These are phyloP conservation scores for Oryzias melastigma DNA, from an alignment of 2,113 vertebrate species.

Conservation along the genomic window DNA sequence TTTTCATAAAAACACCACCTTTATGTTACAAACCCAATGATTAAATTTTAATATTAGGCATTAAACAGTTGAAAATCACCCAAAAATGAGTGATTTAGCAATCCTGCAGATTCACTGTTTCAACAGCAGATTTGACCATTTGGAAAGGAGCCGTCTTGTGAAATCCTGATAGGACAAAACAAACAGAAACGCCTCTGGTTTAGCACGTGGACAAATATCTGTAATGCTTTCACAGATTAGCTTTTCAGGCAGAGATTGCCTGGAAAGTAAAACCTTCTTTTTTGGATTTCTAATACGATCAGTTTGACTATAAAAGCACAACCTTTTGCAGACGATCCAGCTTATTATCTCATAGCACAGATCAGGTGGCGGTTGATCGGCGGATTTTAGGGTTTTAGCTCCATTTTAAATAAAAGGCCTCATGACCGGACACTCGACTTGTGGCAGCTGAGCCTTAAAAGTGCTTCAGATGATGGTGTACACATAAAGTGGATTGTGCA, in stretches of 20 bases:
- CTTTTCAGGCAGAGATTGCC: not conserved
- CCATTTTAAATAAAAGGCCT: constrained; percentile 15
- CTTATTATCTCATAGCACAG: not conserved
- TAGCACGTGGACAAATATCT: not conserved
- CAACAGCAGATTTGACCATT: constrained; percentile 5
- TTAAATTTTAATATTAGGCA: not conserved
- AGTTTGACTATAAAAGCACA: not conserved
- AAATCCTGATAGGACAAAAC: not conserved
- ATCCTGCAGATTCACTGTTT: constrained; percentile 1
- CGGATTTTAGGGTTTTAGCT: constrained; percentile 9
- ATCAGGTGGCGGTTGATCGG: not conserved
- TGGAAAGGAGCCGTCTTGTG: not conserved
- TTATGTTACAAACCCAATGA: not conserved
- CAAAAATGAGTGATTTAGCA: not conserved
- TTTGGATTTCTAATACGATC: not conserved
- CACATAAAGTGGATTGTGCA: constrained; percentile 14
- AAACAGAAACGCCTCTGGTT: not conserved
- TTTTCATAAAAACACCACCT: not conserved
- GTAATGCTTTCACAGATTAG: too few relatives aligned
- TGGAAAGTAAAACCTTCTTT: not conserved
- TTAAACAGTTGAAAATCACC: not conserved
- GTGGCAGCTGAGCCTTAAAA: constrained; percentile 19
- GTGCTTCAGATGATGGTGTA: constrained; percentile 15
- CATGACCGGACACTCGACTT: constrained; percentile 24
- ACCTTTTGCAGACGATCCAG: not conserved